Base-by-base conservation (phyloP, 1,140 invertebrate species). In the Eurosta solidaginis region DNA sequence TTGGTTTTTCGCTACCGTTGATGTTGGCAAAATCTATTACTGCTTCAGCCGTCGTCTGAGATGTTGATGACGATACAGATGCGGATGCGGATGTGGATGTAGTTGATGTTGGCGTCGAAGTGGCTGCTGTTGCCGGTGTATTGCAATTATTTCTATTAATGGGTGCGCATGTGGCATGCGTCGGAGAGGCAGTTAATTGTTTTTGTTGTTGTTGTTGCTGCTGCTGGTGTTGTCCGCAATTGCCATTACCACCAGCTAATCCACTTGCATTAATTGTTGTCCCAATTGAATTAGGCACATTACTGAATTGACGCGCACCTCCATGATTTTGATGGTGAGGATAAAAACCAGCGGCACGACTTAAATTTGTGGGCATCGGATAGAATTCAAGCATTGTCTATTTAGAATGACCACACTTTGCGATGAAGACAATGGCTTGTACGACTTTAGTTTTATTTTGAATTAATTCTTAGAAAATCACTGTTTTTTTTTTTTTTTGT, bases 311-410 rank as follows among this genome's bases (percentile, higher is more conserved):
- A 36, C 85, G 83, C 74, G 85, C 83, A 50, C 85, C 85, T 36
- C 84, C 84, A 82, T 86, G 85, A 78, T 86, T 86, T 79, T 86
- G 85, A 63, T 84, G 82, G 80, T 85, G 84, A 47, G 86, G 84
- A 73, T 86, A 81, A 77, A 84, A 82, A 80, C 84, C 82, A 79
- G 81, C 85, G 79, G 85, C 85, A 81, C 82, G 81, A 84, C 83
- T 87, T 78, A 87, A 80, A 83, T 87, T 87, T 74, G 85, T 87
- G 81, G 85, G 85, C 85, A 87, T 86, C 81, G 85, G 85, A 84
- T 87, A 87, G 78, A 87, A 87, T 81, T 87, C 85, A 80, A 87
- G 82, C 85, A 87, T 87, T 82, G 75, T 79, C 59, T 68, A 40
- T 10, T 17, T 6, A 12, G 25, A 27, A 14, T 68, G n/a, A n/a